phyloP scores from a whole-genome alignment of 2,113 vertebrate genomes.

The Ivindomyrus marchei region DNA sequence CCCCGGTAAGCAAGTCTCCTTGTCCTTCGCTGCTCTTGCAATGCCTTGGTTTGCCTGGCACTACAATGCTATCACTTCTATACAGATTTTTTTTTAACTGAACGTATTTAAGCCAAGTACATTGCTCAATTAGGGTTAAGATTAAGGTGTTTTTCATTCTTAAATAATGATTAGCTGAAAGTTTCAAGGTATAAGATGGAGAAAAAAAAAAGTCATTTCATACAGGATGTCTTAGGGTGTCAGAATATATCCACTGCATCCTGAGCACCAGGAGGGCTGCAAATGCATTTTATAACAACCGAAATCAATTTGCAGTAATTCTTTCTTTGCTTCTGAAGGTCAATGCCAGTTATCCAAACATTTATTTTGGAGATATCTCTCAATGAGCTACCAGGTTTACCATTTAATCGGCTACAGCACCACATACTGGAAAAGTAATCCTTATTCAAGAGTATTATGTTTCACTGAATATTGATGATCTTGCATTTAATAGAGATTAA shows the following conservation, averaged over 20 bases:
- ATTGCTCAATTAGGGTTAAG: not conserved
- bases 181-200: not conserved
- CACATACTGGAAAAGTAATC: not conserved
- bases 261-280: not conserved
- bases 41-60: not conserved
- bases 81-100: not conserved
- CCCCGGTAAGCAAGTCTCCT: too few relatives aligned
- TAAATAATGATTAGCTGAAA: not conserved
- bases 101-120: not conserved
- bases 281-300: not conserved
- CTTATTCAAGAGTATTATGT: not conserved
- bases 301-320: not conserved
- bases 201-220: not conserved
- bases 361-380: not conserved
- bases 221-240: not conserved
- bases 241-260: not conserved
- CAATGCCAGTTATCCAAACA: not conserved
- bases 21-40: too few relatives aligned
- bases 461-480: not conserved
- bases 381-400: not conserved
- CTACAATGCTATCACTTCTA: not conserved
- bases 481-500: not conserved
- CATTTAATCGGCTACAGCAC: not conserved
- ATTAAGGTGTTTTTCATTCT: not conserved
- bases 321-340: not conserved